These are phyloP conservation scores for Ochotona princeps DNA, from an alignment of 2,113 vertebrate genomes.

Conservation along the genomic window DNA sequence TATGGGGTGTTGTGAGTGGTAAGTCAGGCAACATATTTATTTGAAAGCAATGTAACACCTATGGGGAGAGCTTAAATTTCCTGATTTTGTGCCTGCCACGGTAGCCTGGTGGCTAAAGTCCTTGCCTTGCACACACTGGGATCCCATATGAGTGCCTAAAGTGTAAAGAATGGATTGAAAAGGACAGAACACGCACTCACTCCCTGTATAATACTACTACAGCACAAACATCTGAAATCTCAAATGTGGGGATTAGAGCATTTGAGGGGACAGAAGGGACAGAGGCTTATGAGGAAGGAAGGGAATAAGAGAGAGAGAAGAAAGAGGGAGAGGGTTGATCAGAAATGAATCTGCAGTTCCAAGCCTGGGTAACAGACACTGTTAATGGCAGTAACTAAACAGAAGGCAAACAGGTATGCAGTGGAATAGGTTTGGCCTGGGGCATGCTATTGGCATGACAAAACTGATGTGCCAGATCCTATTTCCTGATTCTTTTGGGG, in stretches of 20 bases:
- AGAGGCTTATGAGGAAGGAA: not conserved
- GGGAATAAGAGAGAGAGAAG: not conserved
- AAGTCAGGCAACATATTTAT: not conserved
- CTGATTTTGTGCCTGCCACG: not conserved
- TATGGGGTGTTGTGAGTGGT: not conserved
- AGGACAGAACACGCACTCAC: not conserved
- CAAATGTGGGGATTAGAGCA: not conserved
- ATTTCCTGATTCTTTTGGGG: conserved; percentile 55
- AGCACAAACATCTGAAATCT: not conserved
- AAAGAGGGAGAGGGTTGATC: not conserved
- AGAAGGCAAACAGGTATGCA: not conserved
- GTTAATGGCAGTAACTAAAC: not conserved
- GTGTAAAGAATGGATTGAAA: not conserved
- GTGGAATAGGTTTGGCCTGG: not conserved
- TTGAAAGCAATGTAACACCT: not conserved
- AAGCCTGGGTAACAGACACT: not conserved
- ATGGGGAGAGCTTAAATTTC: not conserved
- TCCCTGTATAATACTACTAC: not conserved
- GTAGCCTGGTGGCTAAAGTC: too few relatives aligned
- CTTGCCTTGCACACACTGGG: too few relatives aligned
- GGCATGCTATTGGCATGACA: conserved; percentile 22
- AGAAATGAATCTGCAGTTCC: not conserved
- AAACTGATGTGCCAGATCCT: conserved; percentile 22
- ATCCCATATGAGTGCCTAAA: not conserved
- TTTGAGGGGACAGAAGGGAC: not conserved